Percentiles rank a stretch among this genome's conserved stretches.
These are phyloP conservation scores for Pseudanteris insignis DNA, from an alignment of 2,888 invertebrate genomes.

Conservation along the genomic window DNA sequence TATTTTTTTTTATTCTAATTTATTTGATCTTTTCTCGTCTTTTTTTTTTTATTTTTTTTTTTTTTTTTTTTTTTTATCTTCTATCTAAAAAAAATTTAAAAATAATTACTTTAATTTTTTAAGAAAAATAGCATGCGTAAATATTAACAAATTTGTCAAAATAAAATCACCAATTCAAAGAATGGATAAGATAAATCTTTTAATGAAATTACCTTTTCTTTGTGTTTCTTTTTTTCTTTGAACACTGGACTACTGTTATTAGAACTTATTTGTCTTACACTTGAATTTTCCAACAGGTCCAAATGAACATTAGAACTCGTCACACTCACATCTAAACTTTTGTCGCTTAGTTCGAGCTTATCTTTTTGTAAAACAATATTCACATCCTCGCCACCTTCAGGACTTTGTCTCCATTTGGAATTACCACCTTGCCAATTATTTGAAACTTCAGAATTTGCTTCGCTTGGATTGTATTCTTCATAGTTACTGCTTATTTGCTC, in stretches of 20 bases:
- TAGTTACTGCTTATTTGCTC: constrained; percentile 54
- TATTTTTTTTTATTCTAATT: too few species aligned
- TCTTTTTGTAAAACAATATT: constrained; percentile 69
- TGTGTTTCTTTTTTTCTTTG: constrained; percentile 63
- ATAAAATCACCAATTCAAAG: too few species aligned
- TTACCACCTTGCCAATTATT: constrained; percentile 75
- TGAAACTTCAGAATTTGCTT: constrained; percentile 64
- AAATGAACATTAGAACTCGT: constrained; percentile 70
- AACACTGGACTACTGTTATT: constrained; percentile 62
- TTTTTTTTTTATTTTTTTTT: too few species aligned
- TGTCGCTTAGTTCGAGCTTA: constrained; percentile 62
- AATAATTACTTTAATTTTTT: constrained; percentile 4
- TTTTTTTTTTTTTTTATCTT: too few species aligned
- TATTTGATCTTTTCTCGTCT: too few species aligned
- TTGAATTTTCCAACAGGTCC: constrained; percentile 65
- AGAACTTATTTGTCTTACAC: constrained; percentile 59
- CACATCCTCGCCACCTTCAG: constrained; percentile 75
- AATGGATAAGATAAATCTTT: too few species aligned
- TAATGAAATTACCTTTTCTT: constrained; percentile 62
- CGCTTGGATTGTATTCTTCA: constrained; percentile 50
- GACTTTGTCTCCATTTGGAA: constrained; percentile 77
- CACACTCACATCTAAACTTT: constrained; percentile 66
- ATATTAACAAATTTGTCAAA: too few species aligned
- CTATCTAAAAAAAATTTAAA: background rate
- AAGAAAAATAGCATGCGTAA: too few species aligned